phyloP scores from a whole-genome alignment of 2,888 invertebrate genomes.

The Seira ritae region DNA sequence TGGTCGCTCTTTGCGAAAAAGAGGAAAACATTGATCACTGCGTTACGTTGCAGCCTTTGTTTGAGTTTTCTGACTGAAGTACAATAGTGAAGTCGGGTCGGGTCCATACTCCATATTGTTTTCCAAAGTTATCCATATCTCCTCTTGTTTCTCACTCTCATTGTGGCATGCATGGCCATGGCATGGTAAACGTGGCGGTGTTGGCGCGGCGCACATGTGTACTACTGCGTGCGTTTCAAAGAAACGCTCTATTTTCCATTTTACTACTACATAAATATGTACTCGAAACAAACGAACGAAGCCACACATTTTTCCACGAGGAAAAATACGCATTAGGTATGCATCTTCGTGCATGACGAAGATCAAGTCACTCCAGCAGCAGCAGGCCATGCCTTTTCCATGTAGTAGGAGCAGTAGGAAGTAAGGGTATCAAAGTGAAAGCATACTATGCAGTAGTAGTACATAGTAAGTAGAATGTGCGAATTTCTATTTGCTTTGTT shows the following conservation, averaged over 20 bases:
- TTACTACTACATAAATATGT: too few relatives aligned
- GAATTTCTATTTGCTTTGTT: neutral
- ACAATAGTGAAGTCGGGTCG: neutral
- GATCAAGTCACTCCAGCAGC: slow-evolving; percentile 5
- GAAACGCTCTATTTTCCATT: neutral
- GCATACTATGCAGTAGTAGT: neutral
- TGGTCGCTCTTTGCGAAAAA: neutral
- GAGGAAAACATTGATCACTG: neutral
- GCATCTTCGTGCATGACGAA: slow-evolving; percentile 11
- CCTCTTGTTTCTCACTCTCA: too few relatives aligned
- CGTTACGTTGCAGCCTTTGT: neutral
- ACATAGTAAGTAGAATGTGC: neutral
- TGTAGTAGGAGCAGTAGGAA: neutral
- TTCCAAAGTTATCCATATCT: neutral
- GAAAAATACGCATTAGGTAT: slow-evolving; percentile 11
- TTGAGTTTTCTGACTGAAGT: neutral
- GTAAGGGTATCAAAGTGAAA: neutral
- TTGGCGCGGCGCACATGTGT: neutral
- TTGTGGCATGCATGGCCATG: neutral
- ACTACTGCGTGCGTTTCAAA: slow-evolving; percentile 1
- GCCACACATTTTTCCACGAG: neutral
- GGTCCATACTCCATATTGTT: too few relatives aligned
- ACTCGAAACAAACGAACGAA: neutral
- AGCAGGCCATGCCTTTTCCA: neutral
- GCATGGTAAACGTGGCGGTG: neutral